Evolutionary conservation across 2,888 invertebrate species (phyloP), one percentile per base, ranked within the genome.

Genomic region (Nemotelus nigrinus): DNA sequence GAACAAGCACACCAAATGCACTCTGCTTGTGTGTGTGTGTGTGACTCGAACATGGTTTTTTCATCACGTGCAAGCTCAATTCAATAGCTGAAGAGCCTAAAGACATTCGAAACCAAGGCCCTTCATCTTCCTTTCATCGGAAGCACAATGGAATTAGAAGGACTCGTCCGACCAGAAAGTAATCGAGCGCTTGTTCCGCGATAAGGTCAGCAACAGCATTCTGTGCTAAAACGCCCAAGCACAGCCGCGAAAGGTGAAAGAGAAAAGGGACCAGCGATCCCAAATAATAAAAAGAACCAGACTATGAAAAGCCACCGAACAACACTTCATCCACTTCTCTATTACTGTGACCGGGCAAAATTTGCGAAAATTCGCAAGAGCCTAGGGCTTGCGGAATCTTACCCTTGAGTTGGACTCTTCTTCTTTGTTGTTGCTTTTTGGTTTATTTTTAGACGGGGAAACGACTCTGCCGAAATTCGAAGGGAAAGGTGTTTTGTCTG

Each of bases 401-500:
- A 41, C 41, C 60, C 60, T 60, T 25, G 4, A 39, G 60, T 43
- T 60, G 60, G 60, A 39, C 60, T 60, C 25, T 60, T 60, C 41
- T 41, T 57, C 6, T 57, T 57, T 60, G 25, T 25, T 25, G 25
- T 25, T 25, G 25, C 25, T 25, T 25, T 25, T 25, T 25, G 25
- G 25, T 25, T 25, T 25, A 25, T 25, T 25, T 25, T 25, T 25
- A 25, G 25, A 25, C 25, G 25, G 25, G 25, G 25, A 25, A 25
- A 25, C 25, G 25, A 25, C 25, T 25, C 25, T 25, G 25, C 25
- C 25, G 25, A 25, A 25, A 25, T 25, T 25, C 25, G 25, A 60
- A 60, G 60, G 60, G 39, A 60, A 60, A 60, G 60, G 60, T 41
- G 57, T 57, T 57, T 39, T 41, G 60, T 60, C 60, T 60, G 60